Conservation (phyloP, 2,888 invertebrate species). For the Microdon myrmicae region DNA sequence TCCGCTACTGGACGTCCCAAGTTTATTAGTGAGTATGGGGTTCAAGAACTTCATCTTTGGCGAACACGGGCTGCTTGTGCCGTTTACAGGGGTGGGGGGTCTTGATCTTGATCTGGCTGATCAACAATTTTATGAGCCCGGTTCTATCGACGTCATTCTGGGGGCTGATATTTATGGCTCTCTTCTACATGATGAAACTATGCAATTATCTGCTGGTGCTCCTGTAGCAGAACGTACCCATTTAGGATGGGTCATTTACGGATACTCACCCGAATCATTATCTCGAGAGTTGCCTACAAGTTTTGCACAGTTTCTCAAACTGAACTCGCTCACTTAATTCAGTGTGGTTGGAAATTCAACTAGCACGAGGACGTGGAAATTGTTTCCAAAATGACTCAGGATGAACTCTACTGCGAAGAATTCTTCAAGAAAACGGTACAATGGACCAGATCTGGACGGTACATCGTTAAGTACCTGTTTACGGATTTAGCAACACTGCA, state of each 20-base stretch:
- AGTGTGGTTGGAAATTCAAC: constrained; percentile 35
- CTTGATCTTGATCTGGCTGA: constrained; percentile 14
- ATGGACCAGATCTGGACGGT: constrained; percentile 18
- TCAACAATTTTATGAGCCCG: constrained; percentile 16
- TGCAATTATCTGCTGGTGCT: constrained; percentile 1
- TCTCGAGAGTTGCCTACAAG: no score
- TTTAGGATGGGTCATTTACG: no score
- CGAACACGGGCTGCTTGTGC: constrained; percentile 8
- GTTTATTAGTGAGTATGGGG: constrained; percentile 40
- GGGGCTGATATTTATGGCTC: constrained; percentile 12
- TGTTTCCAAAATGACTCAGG: constrained; percentile 15
- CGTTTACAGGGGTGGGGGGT: constrained; percentile 22
- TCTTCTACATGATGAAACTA: constrained; percentile 11
- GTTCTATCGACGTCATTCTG: constrained; percentile 20
- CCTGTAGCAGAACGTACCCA: no score
- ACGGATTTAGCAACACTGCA: constrained; percentile 16
- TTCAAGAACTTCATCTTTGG: constrained; percentile 26
- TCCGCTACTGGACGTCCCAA: constrained; percentile 20
- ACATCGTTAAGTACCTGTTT: constrained; percentile 29
- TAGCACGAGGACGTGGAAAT: constrained; percentile 19
- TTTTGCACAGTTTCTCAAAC: constrained; percentile 2
- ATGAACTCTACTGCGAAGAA: constrained; percentile 32
- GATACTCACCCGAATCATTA: neutral
- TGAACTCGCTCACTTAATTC: constrained; percentile 19
- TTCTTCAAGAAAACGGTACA: constrained; percentile 24